These are phyloP conservation scores for Ceratoteleas bidentatus DNA, from an alignment of 1,140 invertebrate genomes.

Conservation along the genomic window DNA sequence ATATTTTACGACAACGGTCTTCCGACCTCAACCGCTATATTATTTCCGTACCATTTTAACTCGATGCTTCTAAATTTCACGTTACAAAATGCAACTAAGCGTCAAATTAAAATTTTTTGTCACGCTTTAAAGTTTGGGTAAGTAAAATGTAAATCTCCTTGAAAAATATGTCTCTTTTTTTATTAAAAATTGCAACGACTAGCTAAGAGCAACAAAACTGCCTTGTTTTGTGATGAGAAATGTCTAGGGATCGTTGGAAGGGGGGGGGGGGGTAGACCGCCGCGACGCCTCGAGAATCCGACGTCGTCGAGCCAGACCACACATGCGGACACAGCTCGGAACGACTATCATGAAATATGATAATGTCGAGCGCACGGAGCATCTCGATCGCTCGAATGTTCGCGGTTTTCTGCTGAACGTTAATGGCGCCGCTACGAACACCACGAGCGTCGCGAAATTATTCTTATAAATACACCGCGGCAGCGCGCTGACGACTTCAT, in stretches of 20 bases:
- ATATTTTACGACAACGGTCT: slow-evolving; percentile 16
- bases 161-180: background rate
- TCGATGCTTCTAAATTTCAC: slow-evolving; percentile 10
- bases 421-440: slow-evolving; percentile 54
- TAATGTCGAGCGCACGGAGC: slow-evolving; percentile 61
- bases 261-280: slow-evolving; percentile 55
- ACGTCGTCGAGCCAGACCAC: slow-evolving; percentile 68
- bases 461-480: slow-evolving; percentile 50
- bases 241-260: background rate
- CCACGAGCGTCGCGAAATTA: slow-evolving; percentile 34
- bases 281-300: slow-evolving; percentile 67
- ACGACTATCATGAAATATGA: slow-evolving; percentile 71
- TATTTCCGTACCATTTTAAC: slow-evolving; percentile 12
- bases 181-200: background rate
- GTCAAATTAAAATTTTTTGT: too few species aligned
- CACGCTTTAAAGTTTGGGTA: too few species aligned
- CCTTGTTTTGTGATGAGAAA: background rate
- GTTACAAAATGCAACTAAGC: slow-evolving; percentile 2
- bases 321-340: slow-evolving; percentile 59
- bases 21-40: background rate
- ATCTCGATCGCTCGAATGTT: slow-evolving; percentile 67
- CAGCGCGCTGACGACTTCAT: slow-evolving; percentile 56
- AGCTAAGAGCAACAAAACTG: background rate
- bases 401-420: slow-evolving; percentile 61
- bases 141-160: too few species aligned